Evolutionary conservation across 2,797 vertebrate species (phyloP).

Genomic region (Leuciscus waleckii): DNA sequence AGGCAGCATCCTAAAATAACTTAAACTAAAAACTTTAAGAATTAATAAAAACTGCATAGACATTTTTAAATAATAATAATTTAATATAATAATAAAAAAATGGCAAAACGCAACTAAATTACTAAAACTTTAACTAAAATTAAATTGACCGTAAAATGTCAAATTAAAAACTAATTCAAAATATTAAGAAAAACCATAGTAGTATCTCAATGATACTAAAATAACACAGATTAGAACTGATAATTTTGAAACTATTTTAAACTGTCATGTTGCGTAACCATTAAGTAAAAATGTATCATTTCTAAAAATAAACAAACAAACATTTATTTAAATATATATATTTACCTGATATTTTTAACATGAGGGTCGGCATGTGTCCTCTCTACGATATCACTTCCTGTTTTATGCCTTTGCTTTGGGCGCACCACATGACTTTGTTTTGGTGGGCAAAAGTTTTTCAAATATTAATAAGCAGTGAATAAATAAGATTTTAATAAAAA

Average conservation of each 20-base stretch:
- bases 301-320: no score
- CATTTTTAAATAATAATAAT: no score
- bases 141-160: no score
- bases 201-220: neutral
- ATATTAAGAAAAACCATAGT: neutral
- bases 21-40: no score
- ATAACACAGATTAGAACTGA: neutral
- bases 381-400: neutral
- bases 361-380: neutral
- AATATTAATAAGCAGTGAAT: neutral
- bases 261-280: neutral
- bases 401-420: neutral
- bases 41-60: no score
- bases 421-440: neutral
- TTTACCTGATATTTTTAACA: neutral
- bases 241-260: neutral
- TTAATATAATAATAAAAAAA: no score
- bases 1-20: no score
- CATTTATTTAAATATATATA: no score
- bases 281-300: neutral
- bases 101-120: no score
- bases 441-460: neutral
- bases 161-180: neutral
- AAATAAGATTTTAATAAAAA: no score
- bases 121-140: no score